These are phyloP conservation scores for Drosophila tropicalis DNA, from an alignment of 1,140 invertebrate species.

Conservation along the genomic window DNA sequence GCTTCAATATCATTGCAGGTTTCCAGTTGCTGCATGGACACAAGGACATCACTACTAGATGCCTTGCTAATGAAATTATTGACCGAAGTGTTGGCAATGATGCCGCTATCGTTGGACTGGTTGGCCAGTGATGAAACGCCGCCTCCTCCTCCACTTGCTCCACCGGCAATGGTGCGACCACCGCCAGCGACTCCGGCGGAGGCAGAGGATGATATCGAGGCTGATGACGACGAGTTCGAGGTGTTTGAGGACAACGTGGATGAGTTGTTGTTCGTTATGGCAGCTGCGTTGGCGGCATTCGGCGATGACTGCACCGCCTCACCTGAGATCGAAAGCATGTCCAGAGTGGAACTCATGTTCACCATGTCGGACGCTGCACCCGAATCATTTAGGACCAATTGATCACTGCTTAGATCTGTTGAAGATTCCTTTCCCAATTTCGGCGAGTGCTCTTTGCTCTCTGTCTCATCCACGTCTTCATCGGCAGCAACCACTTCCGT, in stretches of 20 bases:
- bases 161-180: slow-evolving; percentile 7
- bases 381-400: slow-evolving; percentile 62
- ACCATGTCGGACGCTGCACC: slow-evolving; percentile 59
- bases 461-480: neutral
- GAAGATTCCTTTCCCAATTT: slow-evolving; percentile 4
- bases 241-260: slow-evolving; percentile 38
- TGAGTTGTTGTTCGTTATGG: slow-evolving; percentile 37
- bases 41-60: slow-evolving; percentile 40
- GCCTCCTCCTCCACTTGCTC: slow-evolving; percentile 19
- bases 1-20: slow-evolving; percentile 80
- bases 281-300: slow-evolving; percentile 39
- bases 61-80: slow-evolving; percentile 66
- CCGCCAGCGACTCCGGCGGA: neutral
- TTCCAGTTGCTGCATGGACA: slow-evolving; percentile 65
- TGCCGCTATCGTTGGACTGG: slow-evolving; percentile 73
- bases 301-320: slow-evolving; percentile 69
- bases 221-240: slow-evolving; percentile 51
- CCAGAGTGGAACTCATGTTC: slow-evolving; percentile 65
- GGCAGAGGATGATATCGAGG: slow-evolving; percentile 40
- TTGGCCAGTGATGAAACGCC: slow-evolving; percentile 49
- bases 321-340: slow-evolving; percentile 68
- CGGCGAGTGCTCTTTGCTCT: neutral
- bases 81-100: slow-evolving; percentile 57
- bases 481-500: neutral
- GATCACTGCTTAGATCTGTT: slow-evolving; percentile 34